Conservation (phyloP, 2,113 vertebrate genomes). For the Pomatostomus ruficeps region DNA sequence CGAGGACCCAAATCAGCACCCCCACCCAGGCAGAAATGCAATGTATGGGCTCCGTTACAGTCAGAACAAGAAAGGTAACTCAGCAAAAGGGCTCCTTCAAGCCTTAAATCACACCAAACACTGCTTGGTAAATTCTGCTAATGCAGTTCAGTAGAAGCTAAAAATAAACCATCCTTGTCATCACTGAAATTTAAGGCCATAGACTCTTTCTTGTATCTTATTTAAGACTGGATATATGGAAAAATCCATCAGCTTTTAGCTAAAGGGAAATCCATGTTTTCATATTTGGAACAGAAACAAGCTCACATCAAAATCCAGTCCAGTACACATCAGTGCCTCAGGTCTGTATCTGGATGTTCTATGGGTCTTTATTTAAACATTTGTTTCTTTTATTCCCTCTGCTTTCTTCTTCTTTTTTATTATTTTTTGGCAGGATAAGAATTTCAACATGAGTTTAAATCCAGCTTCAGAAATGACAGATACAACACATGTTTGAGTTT, state of each 20-base stretch:
- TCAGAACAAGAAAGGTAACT: neutral
- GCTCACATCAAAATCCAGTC: neutral
- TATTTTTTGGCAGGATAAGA: neutral
- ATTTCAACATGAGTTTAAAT: neutral
- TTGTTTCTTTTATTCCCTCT: neutral
- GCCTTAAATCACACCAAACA: neutral
- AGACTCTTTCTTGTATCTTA: neutral
- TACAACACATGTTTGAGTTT: neutral
- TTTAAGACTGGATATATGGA: neutral
- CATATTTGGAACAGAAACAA: neutral
- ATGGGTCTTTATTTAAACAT: neutral
- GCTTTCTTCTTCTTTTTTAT: neutral
- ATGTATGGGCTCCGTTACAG: neutral
- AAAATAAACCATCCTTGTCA: neutral
- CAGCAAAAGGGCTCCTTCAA: neutral
- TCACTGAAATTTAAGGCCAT: neutral
- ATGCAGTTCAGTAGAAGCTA: neutral
- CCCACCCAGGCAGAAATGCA: neutral
- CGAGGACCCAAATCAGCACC: neutral
- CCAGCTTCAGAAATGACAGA: neutral
- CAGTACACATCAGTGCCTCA: neutral
- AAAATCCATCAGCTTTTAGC: neutral
- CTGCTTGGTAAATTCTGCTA: neutral
- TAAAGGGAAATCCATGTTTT: neutral
- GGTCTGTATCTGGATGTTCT: neutral